Evolutionary conservation across 2,888 invertebrate species (phyloP).

Genomic region (Perizoma affinitatum): DNA sequence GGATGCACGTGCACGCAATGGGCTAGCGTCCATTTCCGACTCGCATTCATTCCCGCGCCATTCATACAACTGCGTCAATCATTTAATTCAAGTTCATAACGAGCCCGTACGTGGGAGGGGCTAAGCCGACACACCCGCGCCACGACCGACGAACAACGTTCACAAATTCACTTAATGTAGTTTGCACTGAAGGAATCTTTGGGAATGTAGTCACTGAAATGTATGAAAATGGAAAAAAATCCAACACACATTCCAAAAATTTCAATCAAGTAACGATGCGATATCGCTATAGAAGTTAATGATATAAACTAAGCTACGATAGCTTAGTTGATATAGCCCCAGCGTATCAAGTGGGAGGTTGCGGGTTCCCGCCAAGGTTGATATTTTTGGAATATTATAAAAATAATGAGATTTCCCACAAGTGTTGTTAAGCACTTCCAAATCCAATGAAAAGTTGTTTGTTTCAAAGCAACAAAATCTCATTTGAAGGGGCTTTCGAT

Average conservation of each 20-base stretch:
- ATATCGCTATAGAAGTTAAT: no score
- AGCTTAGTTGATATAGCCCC: no score
- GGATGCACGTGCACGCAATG: slow-evolving; percentile 69
- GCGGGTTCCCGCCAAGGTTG: no score
- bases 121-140: slow-evolving; percentile 57
- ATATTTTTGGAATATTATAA: no score
- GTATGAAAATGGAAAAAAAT: background rate
- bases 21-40: slow-evolving; percentile 79
- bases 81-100: slow-evolving; percentile 81
- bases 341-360: no score
- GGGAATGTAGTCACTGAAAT: no score
- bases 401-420: no score
- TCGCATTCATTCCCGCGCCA: slow-evolving; percentile 80
- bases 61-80: slow-evolving; percentile 81
- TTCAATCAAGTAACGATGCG: no score
- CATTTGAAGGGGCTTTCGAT: background rate
- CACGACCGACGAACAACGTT: slow-evolving; percentile 26
- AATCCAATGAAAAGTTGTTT: no score
- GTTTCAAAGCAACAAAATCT: background rate
- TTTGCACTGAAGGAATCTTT: no score
- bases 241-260: background rate
- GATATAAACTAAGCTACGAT: no score
- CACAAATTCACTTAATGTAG: slow-evolving; percentile 1
- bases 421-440: no score
- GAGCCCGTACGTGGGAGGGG: slow-evolving; percentile 68